A percentile compares a stretch with the other conserved stretches of the same genome.
phyloP scores from a whole-genome alignment of 2,888 invertebrate genomes.

The Ophraella communa region DNA sequence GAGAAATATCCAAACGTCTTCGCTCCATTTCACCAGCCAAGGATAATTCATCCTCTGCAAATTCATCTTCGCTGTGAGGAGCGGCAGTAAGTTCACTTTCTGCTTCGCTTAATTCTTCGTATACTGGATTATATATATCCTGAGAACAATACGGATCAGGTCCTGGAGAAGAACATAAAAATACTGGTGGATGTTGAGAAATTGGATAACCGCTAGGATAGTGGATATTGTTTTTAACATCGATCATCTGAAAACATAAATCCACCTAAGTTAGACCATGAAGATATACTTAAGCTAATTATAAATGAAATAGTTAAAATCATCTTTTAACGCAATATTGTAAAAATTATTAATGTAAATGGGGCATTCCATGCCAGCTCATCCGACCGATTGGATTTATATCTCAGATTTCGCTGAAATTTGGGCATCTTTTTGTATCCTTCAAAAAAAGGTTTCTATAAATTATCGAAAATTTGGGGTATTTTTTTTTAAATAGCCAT shows the following conservation, averaged over 20 bases:
- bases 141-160: constrained; percentile 70
- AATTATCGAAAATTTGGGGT: too few species aligned
- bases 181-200: constrained; percentile 69
- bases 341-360: too few species aligned
- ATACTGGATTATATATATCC: constrained; percentile 78
- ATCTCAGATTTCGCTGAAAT: too few species aligned
- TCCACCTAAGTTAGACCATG: too few species aligned
- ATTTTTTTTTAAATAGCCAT: too few species aligned
- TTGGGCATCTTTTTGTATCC: too few species aligned
- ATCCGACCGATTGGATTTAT: too few species aligned
- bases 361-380: too few species aligned
- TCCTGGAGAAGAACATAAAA: constrained; percentile 73
- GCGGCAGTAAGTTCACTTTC: constrained; percentile 66
- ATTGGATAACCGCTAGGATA: constrained; percentile 70
- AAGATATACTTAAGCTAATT: too few species aligned
- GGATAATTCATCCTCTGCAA: constrained; percentile 83
- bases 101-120: constrained; percentile 78
- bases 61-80: constrained; percentile 81
- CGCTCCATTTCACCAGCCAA: constrained; percentile 61
- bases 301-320: too few species aligned
- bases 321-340: too few species aligned
- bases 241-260: constrained; percentile 71
- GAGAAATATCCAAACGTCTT: constrained; percentile 57
- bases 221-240: constrained; percentile 68
- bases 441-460: too few species aligned